Conservation (phyloP, 2,113 vertebrate genomes). For the Eonycteris spelaea region DNA sequence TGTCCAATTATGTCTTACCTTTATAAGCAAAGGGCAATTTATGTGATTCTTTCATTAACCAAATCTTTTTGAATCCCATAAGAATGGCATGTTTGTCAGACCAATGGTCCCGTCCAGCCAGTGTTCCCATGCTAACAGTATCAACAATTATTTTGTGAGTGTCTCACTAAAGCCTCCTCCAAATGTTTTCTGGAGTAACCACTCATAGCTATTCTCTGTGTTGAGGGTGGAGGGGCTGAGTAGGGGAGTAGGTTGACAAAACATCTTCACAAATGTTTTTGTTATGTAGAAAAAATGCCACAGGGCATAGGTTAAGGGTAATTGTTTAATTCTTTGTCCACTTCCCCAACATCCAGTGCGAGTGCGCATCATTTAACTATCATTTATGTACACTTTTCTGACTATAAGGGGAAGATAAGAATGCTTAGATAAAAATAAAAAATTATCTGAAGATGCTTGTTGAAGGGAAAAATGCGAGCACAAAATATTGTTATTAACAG, state of each 20-base stretch:
- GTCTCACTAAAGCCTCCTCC: background rate
- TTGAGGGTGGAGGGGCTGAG: background rate
- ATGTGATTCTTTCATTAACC: background rate
- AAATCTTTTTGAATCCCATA: background rate
- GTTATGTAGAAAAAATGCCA: background rate
- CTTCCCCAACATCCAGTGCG: background rate
- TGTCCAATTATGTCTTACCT: too few species aligned
- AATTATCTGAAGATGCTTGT: constrained; percentile 51
- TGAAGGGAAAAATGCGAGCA: background rate
- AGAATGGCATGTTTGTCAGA: background rate
- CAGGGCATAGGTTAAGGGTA: background rate
- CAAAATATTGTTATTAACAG: background rate
- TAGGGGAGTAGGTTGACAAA: background rate
- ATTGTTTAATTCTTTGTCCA: constrained; percentile 11
- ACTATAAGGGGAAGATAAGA: background rate
- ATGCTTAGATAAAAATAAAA: constrained; percentile 23
- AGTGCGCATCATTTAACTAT: background rate
- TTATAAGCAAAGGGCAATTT: too few species aligned
- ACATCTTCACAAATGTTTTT: background rate
- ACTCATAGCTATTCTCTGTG: background rate
- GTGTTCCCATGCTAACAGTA: background rate
- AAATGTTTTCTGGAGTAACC: background rate
- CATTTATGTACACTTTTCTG: constrained; percentile 13
- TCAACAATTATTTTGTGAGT: background rate
- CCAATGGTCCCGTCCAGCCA: background rate